Base-by-base conservation (phyloP, 2,797 vertebrate species). In the Oryzias dopingdopingensis region DNA sequence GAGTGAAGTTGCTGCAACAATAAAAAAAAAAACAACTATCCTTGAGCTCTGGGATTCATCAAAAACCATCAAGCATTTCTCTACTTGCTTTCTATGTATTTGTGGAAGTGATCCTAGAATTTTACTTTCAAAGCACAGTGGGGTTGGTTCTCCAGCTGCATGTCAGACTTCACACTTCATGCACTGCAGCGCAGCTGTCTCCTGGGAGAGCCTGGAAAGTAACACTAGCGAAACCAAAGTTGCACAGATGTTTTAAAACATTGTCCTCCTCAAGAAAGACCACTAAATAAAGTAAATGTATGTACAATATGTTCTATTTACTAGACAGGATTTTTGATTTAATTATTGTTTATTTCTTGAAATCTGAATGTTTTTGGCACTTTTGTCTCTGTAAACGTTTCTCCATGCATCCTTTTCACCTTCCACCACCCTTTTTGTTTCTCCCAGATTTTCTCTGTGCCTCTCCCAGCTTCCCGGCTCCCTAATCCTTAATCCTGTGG, bases 401-500 rank as follows among this genome's bases (percentile, higher is more conserved):
- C 70, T 71, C 62, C 62, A 3, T 13, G 32, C 32, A 66, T 81
- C 67, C 48, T 52, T 53, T 77, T 86, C 57, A 56, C 70, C 77
- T 67, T 63, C 61, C 56, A 66, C 70, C 70, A 77, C 64, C 62
- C 44, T 79, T 76, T 81, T 76, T 80, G 76, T 84, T 82, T 84
- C 74, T 77, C 81, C 77, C 76, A 75, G 80, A 86, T 81, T 82
- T 80, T 80, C 79, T 89, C 78, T 80, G 77, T 81, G 80, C 75
- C 79, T 87, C 90, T 90, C 84, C 72, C 84, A 83, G 85, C 80
- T 85, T 89, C 89, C 90, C 86, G 79, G 86, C 85, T 88, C 81
- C 82, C 88, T 93, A 92, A 93, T 92, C 92, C 87, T 65, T 92
- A 93, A 93, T 93, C 92, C 91, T 86, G 82, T 90, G 88, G 86